Conservation (phyloP, 1,140 invertebrate genomes). For the Helicoverpa armigera region DNA sequence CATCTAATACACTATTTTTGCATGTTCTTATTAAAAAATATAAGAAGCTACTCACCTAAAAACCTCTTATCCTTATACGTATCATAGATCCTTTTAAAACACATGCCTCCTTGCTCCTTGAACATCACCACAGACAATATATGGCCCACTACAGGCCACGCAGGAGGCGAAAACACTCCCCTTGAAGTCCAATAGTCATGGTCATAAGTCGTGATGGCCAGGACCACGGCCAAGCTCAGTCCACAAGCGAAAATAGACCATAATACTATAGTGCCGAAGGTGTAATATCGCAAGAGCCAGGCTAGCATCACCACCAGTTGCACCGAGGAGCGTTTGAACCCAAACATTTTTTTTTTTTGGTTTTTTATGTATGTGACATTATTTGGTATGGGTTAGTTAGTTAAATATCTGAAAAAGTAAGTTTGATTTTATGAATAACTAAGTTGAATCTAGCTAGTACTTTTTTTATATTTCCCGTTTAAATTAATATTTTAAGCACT, state of each 20-base stretch:
- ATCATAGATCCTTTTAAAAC: conserved; percentile 79
- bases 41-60: conserved; percentile 70
- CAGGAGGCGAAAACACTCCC: conserved; percentile 77
- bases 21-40: not conserved
- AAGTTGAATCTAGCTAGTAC: not conserved
- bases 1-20: too few species aligned
- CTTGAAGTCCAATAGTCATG: conserved; percentile 75
- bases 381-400: not conserved
- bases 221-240: conserved; percentile 54
- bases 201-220: conserved; percentile 74
- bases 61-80: conserved; percentile 69
- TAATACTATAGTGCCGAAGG: conserved; percentile 65
- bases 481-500: not conserved
- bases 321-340: conserved; percentile 68
- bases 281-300: conserved; percentile 70
- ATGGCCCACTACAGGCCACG: conserved; percentile 75
- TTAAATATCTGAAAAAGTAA: conserved; percentile 19
- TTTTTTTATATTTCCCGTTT: not conserved
- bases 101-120: conserved; percentile 78
- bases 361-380: conserved; percentile 31
- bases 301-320: conserved; percentile 64
- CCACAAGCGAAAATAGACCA: conserved; percentile 62
- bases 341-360: conserved; percentile 78
- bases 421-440: conserved; percentile 5
- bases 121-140: conserved; percentile 72